Conservation (phyloP, 2,113 vertebrate genomes). For the Rhagologus leucostigma region DNA sequence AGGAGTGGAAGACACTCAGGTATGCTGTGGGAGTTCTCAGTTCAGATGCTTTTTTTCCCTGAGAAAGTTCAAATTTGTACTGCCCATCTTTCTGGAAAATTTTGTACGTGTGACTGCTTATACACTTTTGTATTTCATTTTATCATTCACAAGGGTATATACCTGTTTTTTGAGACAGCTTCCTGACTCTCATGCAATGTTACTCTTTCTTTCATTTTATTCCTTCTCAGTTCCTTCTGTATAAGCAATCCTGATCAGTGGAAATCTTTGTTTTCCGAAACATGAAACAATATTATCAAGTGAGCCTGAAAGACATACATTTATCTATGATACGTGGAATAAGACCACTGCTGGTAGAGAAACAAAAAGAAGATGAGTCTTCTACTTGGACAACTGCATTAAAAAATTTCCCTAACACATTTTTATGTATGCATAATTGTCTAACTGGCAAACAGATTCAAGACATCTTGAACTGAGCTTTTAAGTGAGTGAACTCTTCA, state of each 20-base stretch:
- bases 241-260: background rate
- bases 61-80: background rate
- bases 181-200: background rate
- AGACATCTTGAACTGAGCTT: background rate
- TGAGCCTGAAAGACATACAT: background rate
- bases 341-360: background rate
- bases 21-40: background rate
- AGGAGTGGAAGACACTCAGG: background rate
- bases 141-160: background rate
- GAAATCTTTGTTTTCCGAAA: background rate
- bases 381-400: background rate
- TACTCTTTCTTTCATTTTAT: background rate
- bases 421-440: background rate
- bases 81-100: background rate
- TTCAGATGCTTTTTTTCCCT: background rate
- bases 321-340: background rate
- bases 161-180: background rate
- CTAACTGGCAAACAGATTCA: background rate
- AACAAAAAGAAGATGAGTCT: background rate
- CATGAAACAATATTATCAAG: background rate
- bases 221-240: background rate
- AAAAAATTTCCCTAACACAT: background rate
- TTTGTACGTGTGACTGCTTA: background rate
- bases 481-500: background rate
- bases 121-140: background rate